Percentiles rank a stretch among this genome's conserved stretches.
Conservation (phyloP, 2,113 vertebrate species). For the Cephalophus harveyi region DNA sequence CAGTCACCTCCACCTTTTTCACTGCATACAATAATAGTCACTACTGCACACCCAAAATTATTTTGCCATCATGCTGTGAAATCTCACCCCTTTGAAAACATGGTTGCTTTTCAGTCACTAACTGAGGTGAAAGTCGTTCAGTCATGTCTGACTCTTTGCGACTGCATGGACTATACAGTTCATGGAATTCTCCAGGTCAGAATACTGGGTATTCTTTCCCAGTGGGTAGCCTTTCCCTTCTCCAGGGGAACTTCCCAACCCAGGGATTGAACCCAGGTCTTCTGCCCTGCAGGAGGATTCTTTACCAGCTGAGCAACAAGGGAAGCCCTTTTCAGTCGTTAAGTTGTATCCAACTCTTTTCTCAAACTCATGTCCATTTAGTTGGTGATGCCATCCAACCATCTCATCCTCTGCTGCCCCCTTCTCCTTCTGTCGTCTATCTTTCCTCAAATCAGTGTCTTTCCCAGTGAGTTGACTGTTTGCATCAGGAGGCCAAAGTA, state of each 20-base stretch:
- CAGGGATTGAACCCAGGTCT: background rate
- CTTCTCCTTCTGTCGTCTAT: background rate
- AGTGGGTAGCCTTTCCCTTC: background rate
- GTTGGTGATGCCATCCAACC: background rate
- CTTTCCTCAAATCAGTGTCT: background rate
- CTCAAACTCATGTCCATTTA: background rate
- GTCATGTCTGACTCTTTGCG: background rate
- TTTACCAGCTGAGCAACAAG: background rate
- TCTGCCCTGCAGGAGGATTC: background rate
- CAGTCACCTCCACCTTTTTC: background rate
- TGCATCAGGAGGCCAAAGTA: background rate
- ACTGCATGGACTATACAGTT: background rate
- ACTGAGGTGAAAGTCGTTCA: background rate
- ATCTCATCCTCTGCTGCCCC: background rate
- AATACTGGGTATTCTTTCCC: background rate
- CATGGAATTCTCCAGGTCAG: background rate
- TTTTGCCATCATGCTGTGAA: constrained; percentile 9
- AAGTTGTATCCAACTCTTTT: background rate
- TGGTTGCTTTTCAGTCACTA: background rate
- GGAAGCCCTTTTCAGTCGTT: background rate
- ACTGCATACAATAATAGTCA: background rate
- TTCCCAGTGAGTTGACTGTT: background rate
- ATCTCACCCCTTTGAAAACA: background rate
- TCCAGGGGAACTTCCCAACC: background rate
- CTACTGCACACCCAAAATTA: background rate